Evolutionary conservation across 2,113 vertebrate genomes (phyloP).

Genomic region (Corynorhinus townsendii): DNA sequence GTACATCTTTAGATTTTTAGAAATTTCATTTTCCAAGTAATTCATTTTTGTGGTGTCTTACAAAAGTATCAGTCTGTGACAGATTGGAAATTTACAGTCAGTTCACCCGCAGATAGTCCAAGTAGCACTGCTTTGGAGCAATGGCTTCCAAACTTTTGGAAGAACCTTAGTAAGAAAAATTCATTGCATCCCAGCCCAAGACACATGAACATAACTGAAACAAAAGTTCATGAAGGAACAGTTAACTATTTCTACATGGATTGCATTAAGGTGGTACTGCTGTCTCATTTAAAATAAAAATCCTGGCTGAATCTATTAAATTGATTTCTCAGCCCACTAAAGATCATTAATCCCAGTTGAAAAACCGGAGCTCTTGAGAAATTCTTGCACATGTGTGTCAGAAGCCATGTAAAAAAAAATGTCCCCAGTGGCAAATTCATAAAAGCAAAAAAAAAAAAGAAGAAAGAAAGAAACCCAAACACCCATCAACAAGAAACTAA

Average conservation of each 20-base stretch:
- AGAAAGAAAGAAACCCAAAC: not conserved
- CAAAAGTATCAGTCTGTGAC: not conserved
- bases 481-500: constrained; percentile 20
- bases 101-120: not conserved
- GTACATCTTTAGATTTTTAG: not conserved
- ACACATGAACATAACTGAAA: not conserved
- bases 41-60: constrained; percentile 13
- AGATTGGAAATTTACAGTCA: not conserved
- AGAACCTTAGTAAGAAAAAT: not conserved
- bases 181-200: not conserved
- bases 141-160: not conserved
- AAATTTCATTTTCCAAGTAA: constrained; percentile 15
- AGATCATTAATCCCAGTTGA: not conserved
- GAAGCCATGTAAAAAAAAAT: not conserved
- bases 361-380: constrained; percentile 17
- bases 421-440: not conserved
- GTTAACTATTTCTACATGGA: not conserved
- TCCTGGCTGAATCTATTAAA: constrained; percentile 1
- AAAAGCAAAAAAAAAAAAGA: not conserved
- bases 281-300: not conserved
- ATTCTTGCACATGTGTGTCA: not conserved
- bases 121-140: not conserved
- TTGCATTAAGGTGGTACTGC: not conserved
- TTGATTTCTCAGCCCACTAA: constrained; percentile 18
- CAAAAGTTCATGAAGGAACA: not conserved